Base-by-base conservation (phyloP, 2,888 invertebrate species). In the Rhamphomyia laevipes region DNA sequence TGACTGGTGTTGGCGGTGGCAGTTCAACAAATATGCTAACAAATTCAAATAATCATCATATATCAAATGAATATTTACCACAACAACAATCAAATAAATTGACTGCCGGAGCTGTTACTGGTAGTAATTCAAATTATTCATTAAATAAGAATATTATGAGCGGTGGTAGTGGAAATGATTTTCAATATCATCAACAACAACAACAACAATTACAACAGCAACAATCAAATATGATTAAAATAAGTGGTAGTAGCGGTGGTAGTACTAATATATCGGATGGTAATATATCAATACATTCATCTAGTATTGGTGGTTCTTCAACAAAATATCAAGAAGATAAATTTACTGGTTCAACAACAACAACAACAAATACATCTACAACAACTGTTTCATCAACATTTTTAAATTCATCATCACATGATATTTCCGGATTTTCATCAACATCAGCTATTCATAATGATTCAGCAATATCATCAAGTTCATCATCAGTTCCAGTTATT, bases 291-390 rank as follows among this genome's bases (percentile, higher is more conserved):
- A 40, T 58, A 37, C 9, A 37, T 37, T 37, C 16, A 9, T 37
- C 23, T 27, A 27, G 23, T 27, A 27, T 27, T 27, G 23, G 23
- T 27, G 23, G 23, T 6, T 27, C 61, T 62, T 51, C 63, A 64
- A 38, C 61, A 65, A n/a, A 45, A 35, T 16, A 72, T 62, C 70
- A 74, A 60, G 69, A 56, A 72, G 66, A 57, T 73, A 68, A 62
- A 57, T 9, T 63, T 65, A 16, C 47, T 65, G 46, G 67, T 9
- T 13, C 33, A 27, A 12, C 46, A 16, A 35, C 52, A 18, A 4
- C 40, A 21, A 40, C 4, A 13, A 5, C 40, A 40, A 12, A 12
- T 18, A 18, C 18, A 40, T 10, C 18, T 18, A 15, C 37, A 16
- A 16, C 16, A 5, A 15, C 33, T 2, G 13, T 11, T 10, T 40